Conservation (phyloP, 1,140 invertebrate species). For the Scylla paramamosain region DNA sequence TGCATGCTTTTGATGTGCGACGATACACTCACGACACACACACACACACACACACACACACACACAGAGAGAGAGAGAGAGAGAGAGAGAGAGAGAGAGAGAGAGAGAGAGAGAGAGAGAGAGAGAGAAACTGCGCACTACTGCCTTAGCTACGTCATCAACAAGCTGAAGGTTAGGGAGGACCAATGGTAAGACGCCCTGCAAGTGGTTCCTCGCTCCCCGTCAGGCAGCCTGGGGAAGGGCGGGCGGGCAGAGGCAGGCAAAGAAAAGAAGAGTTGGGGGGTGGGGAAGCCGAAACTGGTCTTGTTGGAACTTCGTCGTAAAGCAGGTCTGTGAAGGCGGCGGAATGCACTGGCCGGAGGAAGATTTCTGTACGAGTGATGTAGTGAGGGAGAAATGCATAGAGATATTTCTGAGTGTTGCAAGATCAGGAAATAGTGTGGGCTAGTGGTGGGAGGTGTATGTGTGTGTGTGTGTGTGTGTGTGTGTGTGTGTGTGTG, state of each 20-base stretch:
- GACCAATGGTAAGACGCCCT: not conserved
- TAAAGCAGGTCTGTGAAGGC: not conserved
- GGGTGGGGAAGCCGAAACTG: not conserved
- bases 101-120: slow-evolving; percentile 16
- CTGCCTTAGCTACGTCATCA: not conserved
- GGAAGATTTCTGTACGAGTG: not conserved
- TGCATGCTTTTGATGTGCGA: too few relatives aligned
- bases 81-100: slow-evolving; percentile 40
- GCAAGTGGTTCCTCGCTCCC: not conserved
- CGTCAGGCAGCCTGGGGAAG: slow-evolving; percentile 3
- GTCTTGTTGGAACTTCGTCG: not conserved
- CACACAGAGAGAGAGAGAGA: slow-evolving; percentile 6
- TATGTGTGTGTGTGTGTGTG: not conserved
- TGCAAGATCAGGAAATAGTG: not conserved
- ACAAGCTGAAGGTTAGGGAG: slow-evolving; percentile 20
- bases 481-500: not conserved
- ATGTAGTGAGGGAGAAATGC: not conserved
- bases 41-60: not conserved
- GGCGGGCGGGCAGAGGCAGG: not conserved
- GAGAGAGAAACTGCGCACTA: slow-evolving; percentile 18
- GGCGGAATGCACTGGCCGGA: not conserved
- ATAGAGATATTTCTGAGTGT: not conserved
- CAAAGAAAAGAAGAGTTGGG: not conserved
- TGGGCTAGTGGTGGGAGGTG: not conserved
- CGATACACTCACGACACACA: too few relatives aligned